Base-by-base conservation (phyloP, 2,797 vertebrate species). In the Leuciscus waleckii region DNA sequence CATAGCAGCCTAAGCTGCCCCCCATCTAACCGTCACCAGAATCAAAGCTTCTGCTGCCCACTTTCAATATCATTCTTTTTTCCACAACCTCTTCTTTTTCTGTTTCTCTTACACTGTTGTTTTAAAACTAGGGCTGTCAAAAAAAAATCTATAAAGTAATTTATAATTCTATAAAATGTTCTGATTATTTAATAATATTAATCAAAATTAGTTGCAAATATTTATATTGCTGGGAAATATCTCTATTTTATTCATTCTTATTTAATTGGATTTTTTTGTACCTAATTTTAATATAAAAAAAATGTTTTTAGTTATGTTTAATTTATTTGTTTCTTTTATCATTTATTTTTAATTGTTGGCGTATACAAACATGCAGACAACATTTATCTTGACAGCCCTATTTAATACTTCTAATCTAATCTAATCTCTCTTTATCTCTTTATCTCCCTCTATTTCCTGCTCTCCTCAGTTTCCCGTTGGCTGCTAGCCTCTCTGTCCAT, bases 401-500 rank as follows among this genome's bases (percentile, higher is more conserved):
- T 84, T 77, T 43, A 26, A 26, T 32, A 37, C 16, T 63, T 29
- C 39, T 63, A 63, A 13, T 73, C 39, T 63, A 63, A 13, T 73
- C 11, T 43, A 46, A 73, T 81, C 58, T 65, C 56, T 32, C 19
- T 61, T 46, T 61, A 21, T 79, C 23, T 78, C 26, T 71, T 17
- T 54, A 13, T 84, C 21, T 77, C 4, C 39, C 58, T 61, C 29
- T 80, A 19, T 41, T 35, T 83, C 56, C 90, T 92, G 89, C 80
- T 91, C 29, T 35, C 75, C 43, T 37, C 49, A 82, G 21, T 23
- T 71, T 73, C 51, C 26, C 5, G 46, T 23, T 63, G 32, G 76
- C 92, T 92, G 86, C 89, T 94, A 92, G 93, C 87, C 93, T 88
- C 94, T 93, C 94, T 89, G 91, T 88, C 88, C 93, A 92, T 94